Conservation (phyloP, 2,888 invertebrate genomes). For the Apotomis capreana region DNA sequence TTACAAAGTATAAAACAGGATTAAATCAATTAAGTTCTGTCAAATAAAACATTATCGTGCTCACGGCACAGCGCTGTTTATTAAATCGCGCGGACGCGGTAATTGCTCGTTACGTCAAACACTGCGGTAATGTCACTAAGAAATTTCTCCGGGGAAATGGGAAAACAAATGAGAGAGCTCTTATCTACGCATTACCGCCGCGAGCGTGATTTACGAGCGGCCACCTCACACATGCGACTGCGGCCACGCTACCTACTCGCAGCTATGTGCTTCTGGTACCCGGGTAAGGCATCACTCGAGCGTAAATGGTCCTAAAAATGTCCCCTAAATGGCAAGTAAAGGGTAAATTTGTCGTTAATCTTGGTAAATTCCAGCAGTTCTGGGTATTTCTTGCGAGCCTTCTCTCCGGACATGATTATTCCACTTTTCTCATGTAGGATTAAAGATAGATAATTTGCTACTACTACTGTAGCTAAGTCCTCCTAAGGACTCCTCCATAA, state of each 20-base stretch:
- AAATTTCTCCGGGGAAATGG: conserved; percentile 80
- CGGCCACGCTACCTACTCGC: conserved; percentile 38
- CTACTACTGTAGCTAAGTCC: too few species aligned
- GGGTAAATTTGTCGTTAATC: neutral
- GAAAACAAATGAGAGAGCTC: conserved; percentile 81
- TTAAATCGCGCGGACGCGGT: conserved; percentile 48
- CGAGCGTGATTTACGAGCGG: conserved; percentile 76
- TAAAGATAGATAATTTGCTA: too few species aligned
- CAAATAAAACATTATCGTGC: conserved; percentile 34
- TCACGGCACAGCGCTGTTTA: conserved; percentile 32
- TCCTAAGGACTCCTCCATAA: too few species aligned
- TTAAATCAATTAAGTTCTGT: conserved; percentile 32
- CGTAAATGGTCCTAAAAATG: conserved; percentile 5
- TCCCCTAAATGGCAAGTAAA: neutral
- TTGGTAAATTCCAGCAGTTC: neutral
- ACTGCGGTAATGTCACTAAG: conserved; percentile 73
- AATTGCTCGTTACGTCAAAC: conserved; percentile 73
- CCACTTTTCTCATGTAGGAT: too few species aligned
- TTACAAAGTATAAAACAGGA: conserved; percentile 8
- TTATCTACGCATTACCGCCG: conserved; percentile 80
- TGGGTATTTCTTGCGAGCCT: neutral
- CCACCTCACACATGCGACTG: conserved; percentile 64
- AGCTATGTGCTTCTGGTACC: conserved; percentile 14
- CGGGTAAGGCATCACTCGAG: conserved; percentile 1
- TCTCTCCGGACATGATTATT: too few species aligned